Conservation (phyloP, 2,888 invertebrate species). For the Ectropis crepuscularia region DNA sequence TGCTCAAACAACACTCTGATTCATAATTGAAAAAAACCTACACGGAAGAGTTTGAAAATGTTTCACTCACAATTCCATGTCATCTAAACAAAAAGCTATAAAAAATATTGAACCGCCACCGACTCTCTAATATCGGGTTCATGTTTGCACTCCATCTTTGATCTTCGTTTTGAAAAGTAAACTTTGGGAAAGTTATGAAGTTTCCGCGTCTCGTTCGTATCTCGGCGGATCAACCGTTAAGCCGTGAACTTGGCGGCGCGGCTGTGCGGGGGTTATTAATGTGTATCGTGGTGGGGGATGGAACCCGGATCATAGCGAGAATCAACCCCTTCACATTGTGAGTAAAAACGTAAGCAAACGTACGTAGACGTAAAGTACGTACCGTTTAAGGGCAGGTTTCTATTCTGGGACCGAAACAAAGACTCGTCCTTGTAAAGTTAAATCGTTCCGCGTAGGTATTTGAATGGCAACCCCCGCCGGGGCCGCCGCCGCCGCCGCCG, state of each 20-base stretch:
- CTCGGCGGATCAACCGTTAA: conserved; percentile 14
- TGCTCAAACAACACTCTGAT: background rate
- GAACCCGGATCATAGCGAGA: too few relatives aligned
- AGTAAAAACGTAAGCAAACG: too few relatives aligned
- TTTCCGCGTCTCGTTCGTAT: background rate
- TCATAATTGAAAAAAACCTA: background rate
- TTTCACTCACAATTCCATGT: background rate
- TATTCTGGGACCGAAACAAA: background rate
- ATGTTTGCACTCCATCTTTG: conserved; percentile 21
- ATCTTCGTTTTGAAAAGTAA: conserved; percentile 13
- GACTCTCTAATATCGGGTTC: background rate
- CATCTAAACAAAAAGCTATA: background rate
- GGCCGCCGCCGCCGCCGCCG: background rate
- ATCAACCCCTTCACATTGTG: too few relatives aligned
- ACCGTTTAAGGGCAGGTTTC: background rate
- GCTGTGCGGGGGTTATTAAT: conserved; percentile 3
- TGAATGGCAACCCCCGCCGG: background rate
- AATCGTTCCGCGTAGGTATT: background rate
- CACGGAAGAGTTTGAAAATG: background rate
- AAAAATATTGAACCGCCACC: background rate
- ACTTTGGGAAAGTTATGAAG: conserved; percentile 12
- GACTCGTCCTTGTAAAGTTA: background rate
- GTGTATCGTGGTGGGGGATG: background rate
- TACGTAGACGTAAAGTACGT: background rate
- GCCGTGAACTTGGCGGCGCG: conserved; percentile 5